Evolutionary conservation across 2,797 vertebrate genomes (phyloP).

Genomic region (Gadopsis bispinosus): DNA sequence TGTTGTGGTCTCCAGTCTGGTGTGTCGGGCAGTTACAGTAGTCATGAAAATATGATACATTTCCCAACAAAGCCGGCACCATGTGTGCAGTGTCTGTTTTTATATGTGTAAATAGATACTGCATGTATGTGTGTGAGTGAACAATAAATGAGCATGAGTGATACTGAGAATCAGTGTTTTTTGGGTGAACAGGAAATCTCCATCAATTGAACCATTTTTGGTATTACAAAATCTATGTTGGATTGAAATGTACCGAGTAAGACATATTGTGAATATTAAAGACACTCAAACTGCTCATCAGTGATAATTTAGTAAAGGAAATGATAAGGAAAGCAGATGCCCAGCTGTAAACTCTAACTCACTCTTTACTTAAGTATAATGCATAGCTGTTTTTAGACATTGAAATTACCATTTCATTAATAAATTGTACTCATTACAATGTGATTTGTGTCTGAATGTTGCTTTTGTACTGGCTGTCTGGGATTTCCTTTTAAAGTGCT

Average conservation of each 20-base stretch:
- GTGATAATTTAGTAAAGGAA: background rate
- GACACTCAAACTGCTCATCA: background rate
- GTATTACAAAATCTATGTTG: background rate
- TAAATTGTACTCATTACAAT: constrained; percentile 68
- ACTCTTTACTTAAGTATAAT: constrained; percentile 46
- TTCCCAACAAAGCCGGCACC: constrained; percentile 37
- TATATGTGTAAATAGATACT: background rate
- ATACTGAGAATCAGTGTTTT: background rate
- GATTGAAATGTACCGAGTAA: background rate
- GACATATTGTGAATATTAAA: background rate
- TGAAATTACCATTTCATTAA: constrained; percentile 60
- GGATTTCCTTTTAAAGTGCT: constrained; percentile 78
- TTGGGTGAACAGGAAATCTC: background rate
- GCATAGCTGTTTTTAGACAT: constrained; percentile 50
- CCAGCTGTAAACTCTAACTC: constrained; percentile 37
- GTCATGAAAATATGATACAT: constrained; percentile 53
- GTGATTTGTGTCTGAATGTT: constrained; percentile 64
- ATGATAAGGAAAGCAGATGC: background rate
- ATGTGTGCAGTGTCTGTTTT: constrained; percentile 19
- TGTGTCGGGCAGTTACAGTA: constrained; percentile 62
- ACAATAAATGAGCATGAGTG: background rate
- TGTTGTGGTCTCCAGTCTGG: constrained; percentile 65
- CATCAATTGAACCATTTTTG: background rate
- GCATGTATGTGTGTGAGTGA: constrained; percentile 8
- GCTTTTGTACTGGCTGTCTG: constrained; percentile 56